phyloP scores from a whole-genome alignment of 2,113 vertebrate genomes.

The Cariama cristata region DNA sequence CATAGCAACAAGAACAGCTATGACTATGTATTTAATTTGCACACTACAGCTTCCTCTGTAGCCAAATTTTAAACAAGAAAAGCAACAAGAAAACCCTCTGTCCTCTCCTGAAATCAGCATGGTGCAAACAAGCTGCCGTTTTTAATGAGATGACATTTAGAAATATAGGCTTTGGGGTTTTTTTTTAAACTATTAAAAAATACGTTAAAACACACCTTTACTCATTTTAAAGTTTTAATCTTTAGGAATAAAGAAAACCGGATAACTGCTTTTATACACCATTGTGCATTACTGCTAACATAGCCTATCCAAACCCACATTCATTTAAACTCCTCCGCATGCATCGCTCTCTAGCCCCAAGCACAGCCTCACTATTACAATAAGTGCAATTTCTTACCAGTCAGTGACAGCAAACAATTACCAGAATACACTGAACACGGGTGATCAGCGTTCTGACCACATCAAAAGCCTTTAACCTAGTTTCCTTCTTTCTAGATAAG shows the following conservation, averaged over 20 bases:
- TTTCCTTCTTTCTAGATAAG: neutral
- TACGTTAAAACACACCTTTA: accelerated
- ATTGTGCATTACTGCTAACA: neutral
- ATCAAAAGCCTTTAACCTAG: neutral
- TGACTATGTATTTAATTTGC: neutral
- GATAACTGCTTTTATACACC: neutral
- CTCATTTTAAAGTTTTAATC: neutral
- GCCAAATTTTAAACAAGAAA: neutral
- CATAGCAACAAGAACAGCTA: neutral
- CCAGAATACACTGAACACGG: neutral
- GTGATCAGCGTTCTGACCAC: neutral
- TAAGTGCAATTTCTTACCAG: neutral
- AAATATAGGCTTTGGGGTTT: neutral
- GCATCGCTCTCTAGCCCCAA: neutral
- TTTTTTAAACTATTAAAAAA: neutral
- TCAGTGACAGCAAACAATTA: neutral
- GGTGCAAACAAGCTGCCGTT: neutral
- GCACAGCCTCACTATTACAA: neutral
- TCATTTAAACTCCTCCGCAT: neutral
- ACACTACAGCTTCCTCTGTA: neutral
- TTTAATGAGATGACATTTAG: neutral
- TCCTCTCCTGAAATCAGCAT: neutral
- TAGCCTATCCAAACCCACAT: accelerated
- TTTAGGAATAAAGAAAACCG: neutral
- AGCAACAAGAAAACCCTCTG: neutral